Evolutionary conservation across 2,888 invertebrate genomes (phyloP).

Genomic region (Apotomis capreana): DNA sequence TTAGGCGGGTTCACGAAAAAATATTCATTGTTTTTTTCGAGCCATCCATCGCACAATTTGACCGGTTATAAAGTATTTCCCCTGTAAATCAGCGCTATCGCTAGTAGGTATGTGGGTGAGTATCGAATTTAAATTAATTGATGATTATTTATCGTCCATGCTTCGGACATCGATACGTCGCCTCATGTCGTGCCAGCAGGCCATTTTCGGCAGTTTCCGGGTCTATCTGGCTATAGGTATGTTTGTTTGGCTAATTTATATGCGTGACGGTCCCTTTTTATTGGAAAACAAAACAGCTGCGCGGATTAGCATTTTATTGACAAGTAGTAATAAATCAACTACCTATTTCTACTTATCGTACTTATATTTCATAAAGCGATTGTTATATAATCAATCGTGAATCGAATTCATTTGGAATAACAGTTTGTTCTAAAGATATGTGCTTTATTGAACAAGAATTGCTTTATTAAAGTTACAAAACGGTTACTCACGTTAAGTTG

Average conservation of each 20-base stretch:
- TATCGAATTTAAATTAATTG: conserved; percentile 73
- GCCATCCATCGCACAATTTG: conserved; percentile 49
- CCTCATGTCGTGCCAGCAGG: conserved; percentile 55
- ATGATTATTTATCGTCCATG: conserved; percentile 69
- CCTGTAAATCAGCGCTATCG: conserved; percentile 65
- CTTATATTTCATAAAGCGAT: conserved; percentile 1
- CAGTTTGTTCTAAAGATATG: not conserved
- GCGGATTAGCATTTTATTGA: conserved; percentile 48
- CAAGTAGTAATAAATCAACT: conserved; percentile 42
- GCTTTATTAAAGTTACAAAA: too few relatives aligned
- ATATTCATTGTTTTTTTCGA: conserved; percentile 11
- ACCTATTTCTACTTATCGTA: conserved; percentile 6
- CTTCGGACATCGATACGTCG: conserved; percentile 66
- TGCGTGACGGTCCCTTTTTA: conserved; percentile 61
- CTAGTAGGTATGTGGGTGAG: conserved; percentile 64
- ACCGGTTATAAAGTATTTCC: conserved; percentile 25
- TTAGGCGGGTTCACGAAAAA: conserved; percentile 56
- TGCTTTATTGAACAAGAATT: too few relatives aligned
- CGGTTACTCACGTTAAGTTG: too few relatives aligned
- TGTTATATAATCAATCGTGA: not conserved
- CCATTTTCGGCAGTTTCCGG: conserved; percentile 74
- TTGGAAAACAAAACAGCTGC: conserved; percentile 55
- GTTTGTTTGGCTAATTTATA: conserved; percentile 59
- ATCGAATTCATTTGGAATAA: not conserved
- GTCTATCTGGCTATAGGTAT: conserved; percentile 50